Evolutionary conservation across 2,888 invertebrate species (phyloP).

Genomic region (Venustoraphidia nigricollis): DNA sequence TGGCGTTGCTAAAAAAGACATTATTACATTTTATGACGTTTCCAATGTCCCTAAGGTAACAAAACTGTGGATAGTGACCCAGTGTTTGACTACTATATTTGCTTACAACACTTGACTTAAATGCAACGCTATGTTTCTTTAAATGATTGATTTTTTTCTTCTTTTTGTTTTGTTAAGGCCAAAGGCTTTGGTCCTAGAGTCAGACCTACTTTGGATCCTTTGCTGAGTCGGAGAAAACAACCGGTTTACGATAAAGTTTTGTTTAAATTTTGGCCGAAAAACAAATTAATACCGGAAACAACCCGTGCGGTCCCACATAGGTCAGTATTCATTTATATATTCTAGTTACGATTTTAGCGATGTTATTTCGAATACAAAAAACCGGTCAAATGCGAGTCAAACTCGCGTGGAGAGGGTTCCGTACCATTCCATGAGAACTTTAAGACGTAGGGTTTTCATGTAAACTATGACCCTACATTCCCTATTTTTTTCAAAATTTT

Average conservation of each 20-base stretch:
- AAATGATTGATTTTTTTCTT: too few species aligned
- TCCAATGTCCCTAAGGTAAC: constrained; percentile 18
- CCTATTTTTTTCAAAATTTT: too few species aligned
- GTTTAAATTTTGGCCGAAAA: constrained; percentile 12
- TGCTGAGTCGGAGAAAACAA: constrained; percentile 10
- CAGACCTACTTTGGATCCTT: constrained; percentile 8
- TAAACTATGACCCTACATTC: too few species aligned
- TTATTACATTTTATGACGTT: constrained; percentile 25
- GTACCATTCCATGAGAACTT: too few species aligned
- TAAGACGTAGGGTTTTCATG: too few species aligned
- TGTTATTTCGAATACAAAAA: background rate
- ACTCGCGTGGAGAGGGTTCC: too few species aligned
- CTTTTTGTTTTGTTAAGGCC: constrained; percentile 8
- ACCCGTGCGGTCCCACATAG: background rate
- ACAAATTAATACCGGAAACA: background rate
- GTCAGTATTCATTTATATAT: background rate
- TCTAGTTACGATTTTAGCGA: background rate
- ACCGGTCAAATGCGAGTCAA: too few species aligned
- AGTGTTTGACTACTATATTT: background rate
- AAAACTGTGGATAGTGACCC: background rate
- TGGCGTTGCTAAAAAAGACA: constrained; percentile 22
- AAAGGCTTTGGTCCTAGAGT: constrained; percentile 13
- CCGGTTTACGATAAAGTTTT: constrained; percentile 13
- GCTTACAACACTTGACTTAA: background rate
- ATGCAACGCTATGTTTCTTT: too few species aligned